A percentile compares a stretch with the other conserved stretches of the same genome.
Conservation (phyloP, 2,888 invertebrate genomes). For the Enoplolaimus lenunculus region DNA sequence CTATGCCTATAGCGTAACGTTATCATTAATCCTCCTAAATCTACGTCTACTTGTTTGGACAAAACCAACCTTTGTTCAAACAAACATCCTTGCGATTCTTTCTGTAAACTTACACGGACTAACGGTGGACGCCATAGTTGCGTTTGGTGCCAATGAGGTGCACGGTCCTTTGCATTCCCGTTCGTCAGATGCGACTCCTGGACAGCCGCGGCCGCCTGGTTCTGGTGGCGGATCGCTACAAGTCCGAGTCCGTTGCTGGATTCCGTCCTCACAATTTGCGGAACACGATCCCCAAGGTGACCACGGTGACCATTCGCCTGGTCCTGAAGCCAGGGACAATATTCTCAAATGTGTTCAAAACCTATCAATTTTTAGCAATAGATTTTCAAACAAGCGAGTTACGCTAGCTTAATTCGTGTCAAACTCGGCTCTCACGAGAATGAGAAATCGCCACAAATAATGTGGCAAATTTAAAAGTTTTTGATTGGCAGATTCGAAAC, state of each 20-base stretch:
- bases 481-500: no score
- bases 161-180: neutral
- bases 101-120: neutral
- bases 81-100: no score
- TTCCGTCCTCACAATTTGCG: neutral
- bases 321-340: neutral
- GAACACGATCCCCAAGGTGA: neutral
- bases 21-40: no score
- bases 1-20: no score
- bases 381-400: no score
- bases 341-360: neutral
- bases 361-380: no score
- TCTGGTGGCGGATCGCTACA: neutral
- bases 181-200: neutral
- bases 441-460: no score
- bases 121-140: neutral
- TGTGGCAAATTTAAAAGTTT: no score
- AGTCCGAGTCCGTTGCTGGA: neutral
- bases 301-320: neutral
- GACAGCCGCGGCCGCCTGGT: neutral
- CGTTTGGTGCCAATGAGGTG: neutral
- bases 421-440: no score
- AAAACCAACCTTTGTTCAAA: no score
- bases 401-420: no score
- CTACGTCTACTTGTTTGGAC: no score